Base-by-base conservation (phyloP, 2,113 vertebrate genomes). In the Nycticorax nycticorax region DNA sequence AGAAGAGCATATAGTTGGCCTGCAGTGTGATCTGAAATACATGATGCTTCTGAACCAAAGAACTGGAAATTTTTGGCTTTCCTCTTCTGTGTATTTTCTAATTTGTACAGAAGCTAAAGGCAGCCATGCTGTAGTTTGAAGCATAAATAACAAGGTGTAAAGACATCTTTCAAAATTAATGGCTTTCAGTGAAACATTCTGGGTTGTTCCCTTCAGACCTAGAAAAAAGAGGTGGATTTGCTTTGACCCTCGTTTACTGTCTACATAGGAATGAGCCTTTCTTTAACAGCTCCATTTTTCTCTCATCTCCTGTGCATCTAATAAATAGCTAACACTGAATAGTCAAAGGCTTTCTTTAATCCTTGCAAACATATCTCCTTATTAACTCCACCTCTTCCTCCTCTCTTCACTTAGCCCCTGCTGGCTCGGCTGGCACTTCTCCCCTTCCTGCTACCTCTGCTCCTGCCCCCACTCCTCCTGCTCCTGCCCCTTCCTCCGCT, bases 341-440 rank as follows among this genome's bases (percentile, higher is more conserved):
- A 96, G 94, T 94, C 91, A 67, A 55, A 93, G 75, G 94, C 97
- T 96, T 95, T 98, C 97, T 97, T 94, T 96, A 86, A 90, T 96
- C 98, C 97, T 97, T 91, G 96, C 98, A 98, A 98, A 98, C 98
- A 94, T 89, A 96, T 93, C 96, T 96, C 97, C 88, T 95, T 95
- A 97, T 98, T 98, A 98, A 98, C 96, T 93, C 82, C 95, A 85
- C 98, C 92, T 98, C 96, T 98, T 97, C 93, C 97, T 98, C 97
- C 98, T 98, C 97, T 98, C 93, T 98, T 96, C 98, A 95, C 84
- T 39, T 86, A 98, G 98, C 97, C 97, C 97, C 98, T 48, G 98
- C 98, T 96, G 98, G 98, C 97, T 98, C 97, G 53, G 98, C 98
- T 97, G 98, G 98, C 98, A 98, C 99, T 93, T 98, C 98, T 98